These are phyloP conservation scores for Gisinianus flammeolus DNA, from an alignment of 2,888 invertebrate species.

Conservation along the genomic window DNA sequence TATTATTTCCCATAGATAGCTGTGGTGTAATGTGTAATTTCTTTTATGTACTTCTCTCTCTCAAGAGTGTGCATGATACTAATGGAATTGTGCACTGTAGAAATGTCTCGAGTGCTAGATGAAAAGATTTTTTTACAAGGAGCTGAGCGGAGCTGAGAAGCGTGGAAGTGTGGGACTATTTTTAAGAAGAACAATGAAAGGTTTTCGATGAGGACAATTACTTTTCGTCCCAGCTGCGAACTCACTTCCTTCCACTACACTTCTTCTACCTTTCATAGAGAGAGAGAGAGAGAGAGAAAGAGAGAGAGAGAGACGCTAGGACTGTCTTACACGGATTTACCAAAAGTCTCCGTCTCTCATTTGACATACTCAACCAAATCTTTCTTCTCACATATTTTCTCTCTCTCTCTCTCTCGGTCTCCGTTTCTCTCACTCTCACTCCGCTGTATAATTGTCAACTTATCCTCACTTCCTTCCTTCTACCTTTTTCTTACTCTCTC, in stretches of 20 bases:
- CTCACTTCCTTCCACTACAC: conserved; percentile 1
- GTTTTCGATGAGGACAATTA: conserved; percentile 42
- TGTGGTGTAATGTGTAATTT: not conserved
- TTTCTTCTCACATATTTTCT: not conserved
- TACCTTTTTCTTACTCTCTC: no score
- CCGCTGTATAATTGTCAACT: not conserved
- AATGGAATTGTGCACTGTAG: not conserved
- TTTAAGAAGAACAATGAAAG: conserved; percentile 43
- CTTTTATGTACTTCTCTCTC: not conserved
- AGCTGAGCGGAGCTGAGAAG: not conserved
- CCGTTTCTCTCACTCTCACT: not conserved
- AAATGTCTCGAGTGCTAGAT: not conserved
- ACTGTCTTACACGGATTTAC: no score
- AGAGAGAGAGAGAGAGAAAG: no score
- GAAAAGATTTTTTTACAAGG: not conserved
- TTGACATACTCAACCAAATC: no score
- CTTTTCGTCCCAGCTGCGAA: conserved; percentile 39
- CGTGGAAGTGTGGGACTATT: conserved; percentile 37
- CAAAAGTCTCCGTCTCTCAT: not conserved
- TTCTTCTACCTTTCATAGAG: not conserved
- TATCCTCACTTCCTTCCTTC: no score
- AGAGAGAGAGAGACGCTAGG: no score
- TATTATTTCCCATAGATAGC: no score
- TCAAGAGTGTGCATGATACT: no score
- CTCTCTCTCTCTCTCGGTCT: not conserved